Conservation (phyloP, 2,888 invertebrate species). For the Clivina fossor region DNA sequence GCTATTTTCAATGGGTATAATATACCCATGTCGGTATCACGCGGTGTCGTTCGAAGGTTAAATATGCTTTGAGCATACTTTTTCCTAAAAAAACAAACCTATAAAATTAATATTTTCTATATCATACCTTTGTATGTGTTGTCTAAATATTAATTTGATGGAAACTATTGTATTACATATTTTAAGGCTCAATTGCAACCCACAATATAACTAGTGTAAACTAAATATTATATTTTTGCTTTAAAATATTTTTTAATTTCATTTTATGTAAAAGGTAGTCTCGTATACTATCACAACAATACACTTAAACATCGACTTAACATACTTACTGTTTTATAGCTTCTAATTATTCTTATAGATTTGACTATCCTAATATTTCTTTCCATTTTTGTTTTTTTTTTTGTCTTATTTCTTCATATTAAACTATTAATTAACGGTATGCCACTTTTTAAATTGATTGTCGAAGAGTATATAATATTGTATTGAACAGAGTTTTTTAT, state of each 20-base stretch:
- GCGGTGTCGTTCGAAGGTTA: too few relatives aligned
- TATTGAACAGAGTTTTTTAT: slow-evolving; percentile 12
- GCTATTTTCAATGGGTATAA: too few relatives aligned
- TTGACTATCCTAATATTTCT: slow-evolving; percentile 29
- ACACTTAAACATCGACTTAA: slow-evolving; percentile 23
- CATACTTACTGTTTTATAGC: slow-evolving; percentile 6
- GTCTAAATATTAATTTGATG: too few relatives aligned
- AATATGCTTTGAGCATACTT: too few relatives aligned
- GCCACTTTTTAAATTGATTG: slow-evolving; percentile 24
- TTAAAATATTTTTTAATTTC: not conserved
- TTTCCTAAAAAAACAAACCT: too few relatives aligned
- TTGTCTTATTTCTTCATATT: slow-evolving; percentile 19
- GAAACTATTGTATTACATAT: too few relatives aligned
- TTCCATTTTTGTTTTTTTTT: slow-evolving; percentile 10
- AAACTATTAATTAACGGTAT: slow-evolving; percentile 19
- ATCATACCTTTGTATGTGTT: too few relatives aligned
- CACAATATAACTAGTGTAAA: too few relatives aligned
- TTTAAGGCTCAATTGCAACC: too few relatives aligned
- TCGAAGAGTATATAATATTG: slow-evolving; percentile 26
- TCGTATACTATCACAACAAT: slow-evolving; percentile 31
- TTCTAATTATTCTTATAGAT: not conserved
- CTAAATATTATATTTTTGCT: too few relatives aligned
- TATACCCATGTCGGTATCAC: too few relatives aligned
- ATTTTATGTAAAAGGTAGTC: slow-evolving; percentile 11
- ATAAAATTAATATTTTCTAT: too few relatives aligned